Conservation (phyloP, 2,888 invertebrate species). For the Cordilura impudica region DNA sequence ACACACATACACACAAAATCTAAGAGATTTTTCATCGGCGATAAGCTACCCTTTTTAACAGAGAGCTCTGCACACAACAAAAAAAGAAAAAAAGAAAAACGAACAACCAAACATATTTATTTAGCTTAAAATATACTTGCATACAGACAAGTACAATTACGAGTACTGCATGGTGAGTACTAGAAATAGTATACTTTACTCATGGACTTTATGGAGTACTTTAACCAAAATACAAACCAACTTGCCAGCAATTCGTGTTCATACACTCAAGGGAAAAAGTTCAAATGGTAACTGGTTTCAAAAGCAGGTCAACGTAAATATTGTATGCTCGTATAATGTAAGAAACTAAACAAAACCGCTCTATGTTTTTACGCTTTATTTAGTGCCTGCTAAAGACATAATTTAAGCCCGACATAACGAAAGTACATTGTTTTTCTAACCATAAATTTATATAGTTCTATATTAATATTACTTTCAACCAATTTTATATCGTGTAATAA, state of each 20-base stretch:
- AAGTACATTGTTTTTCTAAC: too few species aligned
- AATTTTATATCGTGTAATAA: too few species aligned
- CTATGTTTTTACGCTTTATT: too few species aligned
- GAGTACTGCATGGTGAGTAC: background rate
- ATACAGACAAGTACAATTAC: conserved; percentile 12
- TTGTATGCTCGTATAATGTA: too few species aligned
- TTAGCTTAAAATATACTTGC: conserved; percentile 27
- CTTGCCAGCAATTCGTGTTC: conserved; percentile 33
- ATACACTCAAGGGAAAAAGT: conserved; percentile 12
- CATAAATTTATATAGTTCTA: too few species aligned
- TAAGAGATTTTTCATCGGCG: conserved; percentile 74
- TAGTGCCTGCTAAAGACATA: too few species aligned
- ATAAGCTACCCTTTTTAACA: conserved; percentile 69
- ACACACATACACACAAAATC: background rate
- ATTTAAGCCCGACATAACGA: too few species aligned
- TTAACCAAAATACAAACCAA: background rate
- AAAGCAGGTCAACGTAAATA: too few species aligned
- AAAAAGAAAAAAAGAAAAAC: conserved; percentile 34
- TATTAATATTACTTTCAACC: too few species aligned
- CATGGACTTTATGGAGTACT: conserved; percentile 24
- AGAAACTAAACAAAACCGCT: too few species aligned
- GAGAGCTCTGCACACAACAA: conserved; percentile 62
- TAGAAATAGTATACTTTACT: conserved; percentile 45
- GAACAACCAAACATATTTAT: conserved; percentile 9
- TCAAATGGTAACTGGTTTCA: background rate